A percentile compares a stretch with the other conserved stretches of the same genome.
phyloP scores from a whole-genome alignment of 2,113 vertebrate species.

The Cochlearius cochlearius region DNA sequence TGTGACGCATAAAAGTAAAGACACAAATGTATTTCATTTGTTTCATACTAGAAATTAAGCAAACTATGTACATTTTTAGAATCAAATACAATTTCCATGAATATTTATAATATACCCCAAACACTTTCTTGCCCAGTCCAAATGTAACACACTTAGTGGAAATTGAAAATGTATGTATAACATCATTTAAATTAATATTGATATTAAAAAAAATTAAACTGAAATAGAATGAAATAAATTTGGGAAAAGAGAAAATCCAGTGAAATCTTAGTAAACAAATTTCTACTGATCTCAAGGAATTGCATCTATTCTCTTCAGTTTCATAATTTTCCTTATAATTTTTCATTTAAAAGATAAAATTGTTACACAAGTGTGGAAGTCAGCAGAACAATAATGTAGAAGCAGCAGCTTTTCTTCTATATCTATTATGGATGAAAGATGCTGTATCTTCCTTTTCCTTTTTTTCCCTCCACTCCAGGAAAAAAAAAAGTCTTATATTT shows the following conservation, averaged over 20 bases:
- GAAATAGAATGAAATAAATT: neutral
- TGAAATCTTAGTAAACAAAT: neutral
- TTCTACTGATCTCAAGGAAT: neutral
- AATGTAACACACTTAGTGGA: neutral
- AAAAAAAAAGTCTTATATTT: neutral
- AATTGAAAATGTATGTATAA: neutral
- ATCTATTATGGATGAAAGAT: neutral
- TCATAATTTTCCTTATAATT: neutral
- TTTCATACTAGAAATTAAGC: neutral
- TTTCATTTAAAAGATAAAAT: neutral
- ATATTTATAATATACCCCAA: neutral
- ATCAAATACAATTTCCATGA: neutral
- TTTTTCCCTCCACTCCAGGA: neutral
- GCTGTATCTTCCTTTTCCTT: neutral
- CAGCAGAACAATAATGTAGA: neutral
- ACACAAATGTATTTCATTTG: neutral
- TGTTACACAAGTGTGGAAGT: neutral
- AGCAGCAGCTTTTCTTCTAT: neutral
- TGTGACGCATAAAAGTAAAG: neutral
- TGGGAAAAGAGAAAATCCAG: neutral
- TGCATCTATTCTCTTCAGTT: neutral
- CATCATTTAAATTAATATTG: neutral
- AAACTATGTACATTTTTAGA: neutral
- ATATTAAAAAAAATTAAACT: neutral
- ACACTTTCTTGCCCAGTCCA: neutral